Percentiles rank a stretch among this genome's conserved stretches.
Evolutionary conservation across 2,113 vertebrate species (phyloP).

Genomic region (Felis chaus): DNA sequence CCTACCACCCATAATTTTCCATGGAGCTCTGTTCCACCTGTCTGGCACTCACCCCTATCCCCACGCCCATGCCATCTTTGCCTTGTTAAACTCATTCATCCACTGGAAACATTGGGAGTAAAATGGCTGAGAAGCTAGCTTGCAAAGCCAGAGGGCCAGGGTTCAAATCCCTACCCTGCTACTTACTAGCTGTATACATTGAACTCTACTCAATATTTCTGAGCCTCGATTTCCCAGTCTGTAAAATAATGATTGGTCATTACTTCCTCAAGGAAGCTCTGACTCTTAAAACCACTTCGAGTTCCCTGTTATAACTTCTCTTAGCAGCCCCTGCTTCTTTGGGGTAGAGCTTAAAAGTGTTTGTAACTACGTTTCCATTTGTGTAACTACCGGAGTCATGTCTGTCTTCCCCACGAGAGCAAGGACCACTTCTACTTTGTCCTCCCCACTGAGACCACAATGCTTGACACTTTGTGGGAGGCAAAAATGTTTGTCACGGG

Average conservation of each 20-base stretch:
- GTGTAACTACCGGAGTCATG: rapidly evolving
- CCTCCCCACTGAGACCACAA: not conserved
- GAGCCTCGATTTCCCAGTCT: not conserved
- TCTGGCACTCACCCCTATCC: not conserved
- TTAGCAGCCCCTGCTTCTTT: not conserved
- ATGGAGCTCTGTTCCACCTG: not conserved
- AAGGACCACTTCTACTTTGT: not conserved
- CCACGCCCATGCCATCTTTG: not conserved
- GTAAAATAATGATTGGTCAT: not conserved
- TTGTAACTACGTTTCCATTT: not conserved
- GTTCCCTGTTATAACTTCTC: not conserved
- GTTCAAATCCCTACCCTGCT: not conserved
- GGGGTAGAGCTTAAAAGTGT: not conserved
- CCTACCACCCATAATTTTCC: not conserved
- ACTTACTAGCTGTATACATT: not conserved
- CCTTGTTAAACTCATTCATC: not conserved
- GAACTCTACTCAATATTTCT: not conserved
- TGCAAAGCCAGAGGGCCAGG: not conserved
- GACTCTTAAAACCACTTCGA: not conserved
- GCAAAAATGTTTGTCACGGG: not conserved
- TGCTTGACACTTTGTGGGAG: not conserved
- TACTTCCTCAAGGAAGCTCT: not conserved
- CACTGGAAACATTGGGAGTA: not conserved
- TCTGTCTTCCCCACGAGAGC: not conserved
- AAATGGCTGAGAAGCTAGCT: not conserved